Percentiles rank a stretch among this genome's conserved stretches.
phyloP scores from a whole-genome alignment of 2,113 vertebrate genomes.

The Psittacula cyanocephala region DNA sequence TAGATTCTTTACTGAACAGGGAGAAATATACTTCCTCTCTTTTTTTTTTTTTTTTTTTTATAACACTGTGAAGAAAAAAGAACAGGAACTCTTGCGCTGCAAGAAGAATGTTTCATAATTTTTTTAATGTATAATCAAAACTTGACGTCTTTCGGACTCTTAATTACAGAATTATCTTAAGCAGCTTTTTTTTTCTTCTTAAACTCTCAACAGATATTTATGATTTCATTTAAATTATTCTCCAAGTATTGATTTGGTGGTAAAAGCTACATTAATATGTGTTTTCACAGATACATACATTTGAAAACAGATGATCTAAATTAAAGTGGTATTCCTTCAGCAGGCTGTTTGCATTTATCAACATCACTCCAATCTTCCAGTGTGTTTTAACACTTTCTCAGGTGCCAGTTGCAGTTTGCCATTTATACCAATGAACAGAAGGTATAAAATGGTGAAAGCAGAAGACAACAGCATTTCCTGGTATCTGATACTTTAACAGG shows the following conservation, averaged over 20 bases:
- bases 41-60: neutral
- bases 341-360: slow-evolving; percentile 68
- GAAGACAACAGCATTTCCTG: slow-evolving; percentile 35
- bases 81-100: neutral
- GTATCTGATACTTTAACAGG: neutral
- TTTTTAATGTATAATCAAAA: neutral
- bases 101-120: neutral
- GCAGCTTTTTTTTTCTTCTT: neutral
- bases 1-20: neutral
- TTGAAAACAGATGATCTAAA: slow-evolving; percentile 53
- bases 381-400: slow-evolving; percentile 67
- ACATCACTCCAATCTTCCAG: slow-evolving; percentile 59
- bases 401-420: slow-evolving; percentile 63
- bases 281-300: slow-evolving; percentile 27
- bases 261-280: slow-evolving; percentile 3
- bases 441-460: slow-evolving; percentile 29
- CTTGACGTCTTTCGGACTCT: neutral
- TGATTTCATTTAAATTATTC: neutral
- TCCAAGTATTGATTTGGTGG: neutral
- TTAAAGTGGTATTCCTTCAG: slow-evolving; percentile 61
- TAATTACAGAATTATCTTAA: neutral
- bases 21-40: neutral
- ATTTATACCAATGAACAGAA: slow-evolving; percentile 60
- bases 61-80: neutral
- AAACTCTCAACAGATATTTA: neutral